phyloP scores from a whole-genome alignment of 2,113 vertebrate genomes.

The Lasiurus cinereus region DNA sequence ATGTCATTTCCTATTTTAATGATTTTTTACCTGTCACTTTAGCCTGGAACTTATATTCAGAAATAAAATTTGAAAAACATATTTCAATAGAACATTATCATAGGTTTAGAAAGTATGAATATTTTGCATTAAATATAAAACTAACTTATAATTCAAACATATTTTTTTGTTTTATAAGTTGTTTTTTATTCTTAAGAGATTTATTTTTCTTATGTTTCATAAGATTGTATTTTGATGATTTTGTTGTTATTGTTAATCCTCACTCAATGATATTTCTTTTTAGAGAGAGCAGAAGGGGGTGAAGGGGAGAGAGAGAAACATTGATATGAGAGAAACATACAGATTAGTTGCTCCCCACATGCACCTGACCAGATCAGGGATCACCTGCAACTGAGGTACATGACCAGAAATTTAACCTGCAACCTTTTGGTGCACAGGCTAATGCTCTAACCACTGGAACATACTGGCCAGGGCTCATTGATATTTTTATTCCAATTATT shows the following conservation, averaged over 20 bases:
- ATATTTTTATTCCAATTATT: not conserved
- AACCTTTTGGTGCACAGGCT: too few species aligned
- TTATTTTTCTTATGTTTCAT: not conserved
- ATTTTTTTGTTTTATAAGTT: not conserved
- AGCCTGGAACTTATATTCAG: not conserved
- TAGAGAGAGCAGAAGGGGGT: too few species aligned
- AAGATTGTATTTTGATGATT: not conserved
- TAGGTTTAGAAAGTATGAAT: not conserved
- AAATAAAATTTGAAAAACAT: not conserved
- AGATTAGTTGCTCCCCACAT: too few species aligned
- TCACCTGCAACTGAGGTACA: too few species aligned
- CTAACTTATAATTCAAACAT: constrained; percentile 1
- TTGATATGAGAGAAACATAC: too few species aligned
- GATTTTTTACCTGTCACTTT: not conserved
- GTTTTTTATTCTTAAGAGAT: constrained; percentile 2
- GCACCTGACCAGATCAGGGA: too few species aligned
- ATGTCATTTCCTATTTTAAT: not conserved
- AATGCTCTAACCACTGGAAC: too few species aligned
- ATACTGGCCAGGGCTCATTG: too few species aligned
- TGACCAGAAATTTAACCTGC: too few species aligned
- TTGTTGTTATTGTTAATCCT: too few species aligned
- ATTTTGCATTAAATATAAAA: not conserved
- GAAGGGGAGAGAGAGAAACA: too few species aligned
- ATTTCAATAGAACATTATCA: not conserved
- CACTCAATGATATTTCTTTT: too few species aligned